Base-by-base conservation (phyloP, 2,113 vertebrate genomes). In the Sterna hirundo region DNA sequence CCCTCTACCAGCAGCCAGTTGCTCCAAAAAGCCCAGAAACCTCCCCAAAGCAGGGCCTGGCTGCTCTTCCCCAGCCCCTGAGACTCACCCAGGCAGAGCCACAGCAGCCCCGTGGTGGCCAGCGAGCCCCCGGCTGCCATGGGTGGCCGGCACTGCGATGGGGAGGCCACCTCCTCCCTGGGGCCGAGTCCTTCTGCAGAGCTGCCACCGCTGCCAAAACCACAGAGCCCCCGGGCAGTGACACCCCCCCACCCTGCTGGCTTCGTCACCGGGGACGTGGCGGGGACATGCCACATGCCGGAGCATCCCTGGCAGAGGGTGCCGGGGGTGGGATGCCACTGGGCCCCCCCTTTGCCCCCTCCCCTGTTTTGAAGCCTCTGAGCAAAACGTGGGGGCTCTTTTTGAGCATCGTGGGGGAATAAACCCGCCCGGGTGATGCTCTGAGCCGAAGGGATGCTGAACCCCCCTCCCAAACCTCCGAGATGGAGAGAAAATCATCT, bases 371-470 rank as follows among this genome's bases (percentile, higher is more conserved):
- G 9, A 51, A 51, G 23, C 47, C 34, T 51, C 34, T 15, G 9
- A 38, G n/a, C 19, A 21, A 38, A 36, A 71, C 26, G 11, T 7
- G 22, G 22, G 66, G 32, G 30, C 14, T 52, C 27, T 26, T 69
- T 69, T 49, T 36, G 12, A 20, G 25, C 46, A 4, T 19, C 10
- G 12, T 7, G 12, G 46, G 44, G 34, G 34, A 26, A 70, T 19
- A 70, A 51, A 27, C 68, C 34, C 0, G 2, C 23, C 34, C 4
- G 6, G 34, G 9, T 0, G 6, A 49, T 2, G 6, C 46, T 51
- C 34, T 19, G 34, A 49, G 66, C 8, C 34, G 9, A 18, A 49
- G 66, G 32, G 32, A 26, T 49, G 32, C 32, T 49, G 44, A 46
- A 46, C 42, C 22, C 66, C 32, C 11, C 20, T 34, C 64, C 30